Base-by-base conservation (phyloP, 2,888 invertebrate species). In the Limnephilus auricula region DNA sequence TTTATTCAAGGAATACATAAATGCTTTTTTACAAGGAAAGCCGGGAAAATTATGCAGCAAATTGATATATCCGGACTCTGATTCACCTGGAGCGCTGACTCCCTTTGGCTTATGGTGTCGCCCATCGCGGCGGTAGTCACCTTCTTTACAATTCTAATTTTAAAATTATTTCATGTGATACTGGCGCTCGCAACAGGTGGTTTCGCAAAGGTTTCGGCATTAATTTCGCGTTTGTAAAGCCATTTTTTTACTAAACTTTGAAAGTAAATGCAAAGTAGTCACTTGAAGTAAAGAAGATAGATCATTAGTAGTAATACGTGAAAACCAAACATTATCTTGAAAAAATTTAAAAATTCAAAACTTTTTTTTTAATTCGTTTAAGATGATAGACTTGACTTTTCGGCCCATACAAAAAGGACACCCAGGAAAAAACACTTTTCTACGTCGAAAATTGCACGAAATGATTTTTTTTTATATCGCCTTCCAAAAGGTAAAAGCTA, bases 91-190 rank as follows among this genome's bases (percentile, higher is more conserved):
- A 13, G n/a, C 25, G 15, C 83, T 92, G 89, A 78, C 89, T 84
- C 84, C 30, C 65, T 82, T 87, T 45, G 32, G 65, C 45, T 50
- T 65, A 37, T 37, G n/a, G 65, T 37, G 90, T 90, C 90, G 78
- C 65, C 80, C 79, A 85, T 78, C 80, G 31, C 34, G n/a, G 87
- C 83, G 79, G 84, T 37, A 79, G 90, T 87, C 90, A 91, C 91
- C 90, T 92, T 92, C 92, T 92, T 92, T 91, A 84, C 87, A 90
- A 88, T 84, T 90, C 92, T 80, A 92, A 92, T 91, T 92, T 92
- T 91, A 91, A 92, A 92, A 86, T 92, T 92, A 92, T 91, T 31
- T 86, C 50, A 86, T 65, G 86, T 31, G 32, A 86, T 50, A 86
- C 30, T 50, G 65, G 86, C 86, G 18, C 50, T 30, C 86, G 86